Evolutionary conservation across 2,888 invertebrate genomes (phyloP), one percentile per base, ranked within the genome.

Genomic region (Hirtodrosophila confusa): DNA sequence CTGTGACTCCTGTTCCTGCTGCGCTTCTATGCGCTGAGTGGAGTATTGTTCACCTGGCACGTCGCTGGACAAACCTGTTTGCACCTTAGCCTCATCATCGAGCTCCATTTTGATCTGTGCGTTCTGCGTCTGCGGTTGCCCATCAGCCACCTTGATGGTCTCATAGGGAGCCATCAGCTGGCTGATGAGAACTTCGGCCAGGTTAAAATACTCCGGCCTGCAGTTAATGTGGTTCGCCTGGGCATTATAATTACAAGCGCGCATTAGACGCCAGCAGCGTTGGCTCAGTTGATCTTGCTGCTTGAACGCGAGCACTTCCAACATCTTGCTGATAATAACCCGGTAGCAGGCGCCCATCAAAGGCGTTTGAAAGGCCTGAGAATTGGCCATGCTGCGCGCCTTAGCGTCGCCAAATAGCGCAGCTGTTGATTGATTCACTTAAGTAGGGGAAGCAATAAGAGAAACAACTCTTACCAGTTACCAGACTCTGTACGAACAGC

Each of bases 101-200:
- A 77, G 45, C 68, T 89, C 87, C 62, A 86, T 83, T 73, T 86
- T 82, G 4, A 78, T 58, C 6, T 58, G 44, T 2, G 56, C 5
- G n/a, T 39, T 27, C 36, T 54, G 68, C 12, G 58, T 11, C 11
- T 49, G 50, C 3, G 62, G 23, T 8, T 40, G 51, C 0, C 9
- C 41, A 4, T 68, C 61, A 6, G 83, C 63, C 4, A 79, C 63
- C 37, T 89, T 89, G 3, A 90, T 90, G n/a, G 88, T 82, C 50
- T 91, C 91, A 53, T 78, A 89, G 0, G 91, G 90, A 2, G 90
- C 91, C 57, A 91, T 69, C 2, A 92, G 65, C 48, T 91, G 89
- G 7, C 91, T 91, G 9, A 90, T 78, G 3, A 92, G 82, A 23
- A 92, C 86, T 65, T 91, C 91, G 0, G 91, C 86, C 29, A 92